A percentile compares a stretch with the other conserved stretches of the same genome.
These are phyloP conservation scores for Chrysolina oricalcia DNA, from an alignment of 2,888 invertebrate species.

Conservation along the genomic window DNA sequence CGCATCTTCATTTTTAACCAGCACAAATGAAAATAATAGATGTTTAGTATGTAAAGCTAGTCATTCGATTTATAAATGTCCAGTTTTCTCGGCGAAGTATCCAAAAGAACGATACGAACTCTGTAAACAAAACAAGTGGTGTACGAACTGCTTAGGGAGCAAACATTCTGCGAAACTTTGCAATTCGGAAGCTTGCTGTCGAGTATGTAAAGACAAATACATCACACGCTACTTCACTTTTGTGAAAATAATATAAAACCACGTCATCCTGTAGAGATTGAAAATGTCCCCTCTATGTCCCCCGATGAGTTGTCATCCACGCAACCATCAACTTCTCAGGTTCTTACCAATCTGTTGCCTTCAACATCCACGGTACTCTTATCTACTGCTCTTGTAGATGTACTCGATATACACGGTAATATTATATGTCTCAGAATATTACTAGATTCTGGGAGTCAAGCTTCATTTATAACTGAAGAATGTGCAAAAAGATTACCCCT, in stretches of 20 bases:
- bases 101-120: slow-evolving; percentile 9
- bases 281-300: background rate
- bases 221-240: slow-evolving; percentile 18
- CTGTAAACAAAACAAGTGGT: slow-evolving; percentile 24
- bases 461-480: background rate
- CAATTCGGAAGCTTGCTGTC: background rate
- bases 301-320: background rate
- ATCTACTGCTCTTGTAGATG: background rate
- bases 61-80: slow-evolving; percentile 24
- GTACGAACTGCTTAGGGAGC: background rate
- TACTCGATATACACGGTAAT: background rate
- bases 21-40: background rate
- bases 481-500: background rate
- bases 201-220: slow-evolving; percentile 1
- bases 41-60: slow-evolving; percentile 2
- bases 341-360: slow-evolving; percentile 9
- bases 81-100: slow-evolving; percentile 1
- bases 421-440: background rate
- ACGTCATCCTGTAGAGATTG: background rate
- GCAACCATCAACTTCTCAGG: slow-evolving; percentile 3
- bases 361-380: background rate
- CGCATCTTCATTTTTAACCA: slow-evolving; percentile 5
- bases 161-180: slow-evolving; percentile 9
- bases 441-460: background rate
- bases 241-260: background rate